A percentile compares a stretch with the other conserved stretches of the same genome.
Evolutionary conservation across 1,140 invertebrate genomes (phyloP).

Genomic region (Propsilocerus akamusi): DNA sequence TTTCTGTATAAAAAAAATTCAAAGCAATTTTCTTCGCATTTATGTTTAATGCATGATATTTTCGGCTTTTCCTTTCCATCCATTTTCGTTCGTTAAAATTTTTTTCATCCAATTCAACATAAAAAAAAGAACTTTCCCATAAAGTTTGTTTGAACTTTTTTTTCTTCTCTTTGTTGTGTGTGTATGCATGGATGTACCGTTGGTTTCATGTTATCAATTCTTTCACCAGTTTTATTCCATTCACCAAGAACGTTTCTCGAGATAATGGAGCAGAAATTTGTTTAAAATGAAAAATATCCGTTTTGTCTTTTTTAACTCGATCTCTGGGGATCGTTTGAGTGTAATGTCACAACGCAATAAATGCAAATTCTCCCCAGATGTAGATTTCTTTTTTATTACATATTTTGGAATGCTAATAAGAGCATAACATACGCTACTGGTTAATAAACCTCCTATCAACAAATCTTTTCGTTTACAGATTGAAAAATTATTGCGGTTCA

Average conservation of each 20-base stretch:
- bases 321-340: no score
- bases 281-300: not conserved
- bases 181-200: not conserved
- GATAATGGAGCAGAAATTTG: slow-evolving; percentile 4
- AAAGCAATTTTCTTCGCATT: not conserved
- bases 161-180: not conserved
- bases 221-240: no score
- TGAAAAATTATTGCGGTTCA: slow-evolving; percentile 59
- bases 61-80: not conserved
- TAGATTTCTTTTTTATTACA: no score
- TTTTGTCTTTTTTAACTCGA: not conserved
- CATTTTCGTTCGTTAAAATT: not conserved
- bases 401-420: no score
- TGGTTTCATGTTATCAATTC: not conserved
- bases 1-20: not conserved
- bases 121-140: not conserved
- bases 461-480: slow-evolving; percentile 15
- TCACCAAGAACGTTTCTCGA: no score
- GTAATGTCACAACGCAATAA: no score
- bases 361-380: no score
- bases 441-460: not conserved
- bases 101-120: not conserved
- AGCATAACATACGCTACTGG: not conserved
- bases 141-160: not conserved
- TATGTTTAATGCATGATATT: slow-evolving; percentile 2